Base-by-base conservation (phyloP, 1,140 invertebrate genomes). In the Solenopsis invicta region DNA sequence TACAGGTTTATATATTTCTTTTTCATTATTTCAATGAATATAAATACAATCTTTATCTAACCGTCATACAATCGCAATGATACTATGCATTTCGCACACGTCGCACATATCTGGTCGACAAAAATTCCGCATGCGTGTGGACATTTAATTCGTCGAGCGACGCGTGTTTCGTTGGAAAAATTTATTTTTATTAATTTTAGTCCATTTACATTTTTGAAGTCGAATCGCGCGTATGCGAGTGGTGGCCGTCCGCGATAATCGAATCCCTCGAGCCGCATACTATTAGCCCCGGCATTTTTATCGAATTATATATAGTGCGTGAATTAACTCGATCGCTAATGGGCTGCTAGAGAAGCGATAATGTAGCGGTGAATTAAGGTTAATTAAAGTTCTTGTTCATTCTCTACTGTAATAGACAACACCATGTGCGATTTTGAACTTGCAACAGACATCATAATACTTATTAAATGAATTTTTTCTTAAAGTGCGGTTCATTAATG, bases 171-270 rank as follows among this genome's bases (percentile, higher is more conserved):
- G n/a, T 1, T 4, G 69, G 24, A 74, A 84, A 84, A 84, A 84
- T 84, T 54, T 82, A 82, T 61, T 82, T 82, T 82, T 82, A 82
- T 82, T 84, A 84, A 84, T 84, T 84, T 61, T 71, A 29, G 18
- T 84, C 80, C 80, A 84, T 84, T 84, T 84, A 84, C 69, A 84
- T 84, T 84, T 84, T 84, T 29, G 80, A 75, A 84, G 80, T 75
- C 24, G 45, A 48, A 54, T 74, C 29, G 76, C 61, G 45, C 45
- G 45, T 24, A 52, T 50, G 48, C 62, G 29, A 67, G 34, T 54
- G 62, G 41, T 29, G 12, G 62, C 64, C 29, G 24, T 75, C 4
- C 69, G 24, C 54, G 80, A 61, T 84, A 84, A 84, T 84, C 69
- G 80, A 84, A 84, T 84, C 13, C 69, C 41, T 74, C 69, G 41